Conservation (phyloP, 2,113 vertebrate genomes). For the Gymnogyps californianus region DNA sequence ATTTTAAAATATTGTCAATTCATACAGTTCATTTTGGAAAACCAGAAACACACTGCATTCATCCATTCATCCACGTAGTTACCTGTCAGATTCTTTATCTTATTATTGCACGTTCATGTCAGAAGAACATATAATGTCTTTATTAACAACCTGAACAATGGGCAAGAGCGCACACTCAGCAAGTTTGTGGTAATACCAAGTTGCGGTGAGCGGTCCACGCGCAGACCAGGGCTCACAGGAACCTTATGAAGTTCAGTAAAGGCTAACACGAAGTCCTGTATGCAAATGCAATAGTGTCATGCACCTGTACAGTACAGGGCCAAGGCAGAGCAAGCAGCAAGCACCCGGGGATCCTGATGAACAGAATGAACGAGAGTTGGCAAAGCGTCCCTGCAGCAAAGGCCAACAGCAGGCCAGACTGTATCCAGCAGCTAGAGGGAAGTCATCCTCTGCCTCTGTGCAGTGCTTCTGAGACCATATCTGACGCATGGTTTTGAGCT, state of each 20-base stretch:
- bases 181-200: not conserved
- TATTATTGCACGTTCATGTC: not conserved
- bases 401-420: not conserved
- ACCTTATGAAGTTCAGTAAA: not conserved
- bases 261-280: not conserved
- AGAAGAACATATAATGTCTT: not conserved
- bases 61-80: not conserved
- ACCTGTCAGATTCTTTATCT: not conserved
- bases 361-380: not conserved
- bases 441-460: not conserved
- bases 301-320: not conserved
- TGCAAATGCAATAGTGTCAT: accelerated
- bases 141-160: not conserved
- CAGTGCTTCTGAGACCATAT: too few species aligned
- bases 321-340: not conserved
- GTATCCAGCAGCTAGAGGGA: not conserved
- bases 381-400: not conserved
- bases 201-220: not conserved
- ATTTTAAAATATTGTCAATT: not conserved
- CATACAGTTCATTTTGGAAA: not conserved
- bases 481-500: not conserved
- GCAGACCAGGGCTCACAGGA: not conserved
- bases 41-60: not conserved
- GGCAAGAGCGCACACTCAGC: too few species aligned
- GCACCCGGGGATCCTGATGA: not conserved